Evolutionary conservation across 2,797 vertebrate species (phyloP).

Genomic region (Phataginus tricuspis): DNA sequence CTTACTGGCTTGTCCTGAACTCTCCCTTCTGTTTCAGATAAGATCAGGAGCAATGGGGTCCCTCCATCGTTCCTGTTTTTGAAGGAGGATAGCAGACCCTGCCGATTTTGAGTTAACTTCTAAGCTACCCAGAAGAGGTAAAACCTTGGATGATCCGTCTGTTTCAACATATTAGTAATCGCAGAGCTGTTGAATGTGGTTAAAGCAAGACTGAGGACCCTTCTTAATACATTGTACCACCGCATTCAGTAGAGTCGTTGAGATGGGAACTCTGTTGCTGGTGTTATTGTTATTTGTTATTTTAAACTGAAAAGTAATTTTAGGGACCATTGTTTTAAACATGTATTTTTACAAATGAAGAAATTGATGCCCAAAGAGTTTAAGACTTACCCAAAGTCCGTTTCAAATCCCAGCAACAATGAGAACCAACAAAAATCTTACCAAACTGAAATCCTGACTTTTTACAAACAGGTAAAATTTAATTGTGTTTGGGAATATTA

Average conservation of each 20-base stretch:
- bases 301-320: conserved; percentile 25
- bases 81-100: not conserved
- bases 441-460: conserved; percentile 2
- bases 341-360: conserved; percentile 6
- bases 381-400: not conserved
- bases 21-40: not conserved
- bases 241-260: not conserved
- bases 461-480: not conserved
- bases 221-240: not conserved
- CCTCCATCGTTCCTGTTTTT: not conserved
- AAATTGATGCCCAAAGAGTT: not conserved
- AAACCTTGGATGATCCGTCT: not conserved
- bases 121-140: not conserved
- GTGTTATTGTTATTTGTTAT: not conserved
- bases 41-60: not conserved
- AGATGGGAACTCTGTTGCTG: not conserved
- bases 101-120: not conserved
- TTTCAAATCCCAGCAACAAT: not conserved
- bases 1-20: not conserved
- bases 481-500: conserved; percentile 1
- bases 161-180: not conserved
- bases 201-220: not conserved
- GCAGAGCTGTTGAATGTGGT: not conserved
- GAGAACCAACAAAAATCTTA: not conserved
- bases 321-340: not conserved